Evolutionary conservation across 92 coral and sea anemone species (phyloP).

Genomic region (Nematostella vectensis): DNA sequence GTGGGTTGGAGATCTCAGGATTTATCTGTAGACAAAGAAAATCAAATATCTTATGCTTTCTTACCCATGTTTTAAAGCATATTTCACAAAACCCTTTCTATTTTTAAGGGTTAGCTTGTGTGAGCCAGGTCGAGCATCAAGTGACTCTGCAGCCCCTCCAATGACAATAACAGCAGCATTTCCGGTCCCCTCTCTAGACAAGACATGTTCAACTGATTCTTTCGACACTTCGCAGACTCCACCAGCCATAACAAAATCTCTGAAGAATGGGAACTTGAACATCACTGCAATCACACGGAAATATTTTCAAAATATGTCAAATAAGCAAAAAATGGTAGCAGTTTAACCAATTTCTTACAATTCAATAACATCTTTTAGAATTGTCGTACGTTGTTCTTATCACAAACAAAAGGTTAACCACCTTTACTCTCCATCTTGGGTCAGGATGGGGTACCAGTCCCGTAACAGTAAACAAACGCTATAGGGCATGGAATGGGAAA

Average conservation of each 20-base stretch:
- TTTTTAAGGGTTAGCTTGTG: conserved; percentile 73
- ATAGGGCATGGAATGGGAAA: too few relatives aligned
- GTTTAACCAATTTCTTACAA: neutral
- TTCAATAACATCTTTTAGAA: conserved; percentile 1
- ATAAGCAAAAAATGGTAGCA: neutral
- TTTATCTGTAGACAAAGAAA: too few relatives aligned
- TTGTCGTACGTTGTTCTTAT: too few relatives aligned
- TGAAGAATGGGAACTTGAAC: conserved; percentile 82
- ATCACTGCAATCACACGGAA: conserved; percentile 73
- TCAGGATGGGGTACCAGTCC: too few relatives aligned
- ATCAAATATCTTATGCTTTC: too few relatives aligned
- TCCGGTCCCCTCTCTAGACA: conserved; percentile 68
- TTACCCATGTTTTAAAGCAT: conserved; percentile 90
- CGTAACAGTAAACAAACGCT: too few relatives aligned
- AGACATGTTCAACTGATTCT: conserved; percentile 67
- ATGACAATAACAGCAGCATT: conserved; percentile 89
- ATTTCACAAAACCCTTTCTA: conserved; percentile 91
- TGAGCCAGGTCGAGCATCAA: conserved; percentile 92
- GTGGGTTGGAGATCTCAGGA: too few relatives aligned
- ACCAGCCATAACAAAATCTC: conserved; percentile 87
- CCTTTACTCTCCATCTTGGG: too few relatives aligned
- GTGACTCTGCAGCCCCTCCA: conserved; percentile 96
- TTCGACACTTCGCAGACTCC: conserved; percentile 90
- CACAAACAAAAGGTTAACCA: too few relatives aligned
- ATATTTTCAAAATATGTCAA: neutral